A percentile compares a stretch with the other conserved stretches of the same genome.
Evolutionary conservation across 2,113 vertebrate species (phyloP).

Genomic region (Oenanthe oenanthe): DNA sequence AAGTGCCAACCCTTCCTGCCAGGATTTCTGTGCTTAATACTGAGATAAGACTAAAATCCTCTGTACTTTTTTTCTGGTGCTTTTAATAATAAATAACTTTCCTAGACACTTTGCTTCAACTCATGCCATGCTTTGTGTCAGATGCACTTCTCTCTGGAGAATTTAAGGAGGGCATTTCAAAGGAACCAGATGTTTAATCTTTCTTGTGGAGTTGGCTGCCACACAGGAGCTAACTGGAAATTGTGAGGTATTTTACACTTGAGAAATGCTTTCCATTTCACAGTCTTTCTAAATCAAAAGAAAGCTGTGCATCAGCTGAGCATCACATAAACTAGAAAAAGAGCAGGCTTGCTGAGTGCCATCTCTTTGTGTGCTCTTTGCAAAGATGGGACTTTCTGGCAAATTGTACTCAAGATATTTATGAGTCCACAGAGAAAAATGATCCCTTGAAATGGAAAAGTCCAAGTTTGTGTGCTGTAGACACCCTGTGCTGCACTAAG

Average conservation of each 20-base stretch:
- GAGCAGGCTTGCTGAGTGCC: background rate
- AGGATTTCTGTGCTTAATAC: background rate
- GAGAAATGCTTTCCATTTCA: constrained; percentile 6
- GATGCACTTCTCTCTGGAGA: background rate
- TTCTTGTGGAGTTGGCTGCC: constrained; percentile 29
- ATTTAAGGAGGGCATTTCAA: constrained; percentile 37
- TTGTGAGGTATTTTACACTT: background rate
- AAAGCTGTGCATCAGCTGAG: background rate
- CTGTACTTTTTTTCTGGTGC: background rate
- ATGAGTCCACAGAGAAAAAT: background rate
- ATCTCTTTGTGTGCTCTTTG: background rate
- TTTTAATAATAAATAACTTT: constrained; percentile 28
- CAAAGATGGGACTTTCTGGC: background rate
- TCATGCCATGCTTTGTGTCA: constrained; percentile 21
- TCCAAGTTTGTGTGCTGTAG: background rate
- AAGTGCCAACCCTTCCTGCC: background rate
- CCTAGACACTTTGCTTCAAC: constrained; percentile 7
- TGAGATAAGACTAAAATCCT: constrained; percentile 14
- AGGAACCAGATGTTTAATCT: constrained; percentile 52
- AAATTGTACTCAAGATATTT: constrained; percentile 5
- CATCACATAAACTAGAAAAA: background rate
- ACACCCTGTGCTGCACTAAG: background rate
- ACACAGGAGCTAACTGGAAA: constrained; percentile 58
- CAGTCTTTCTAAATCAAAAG: constrained; percentile 23
- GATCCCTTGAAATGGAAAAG: background rate